Conservation (phyloP, 2,113 vertebrate species). For the Erinaceus europaeus region DNA sequence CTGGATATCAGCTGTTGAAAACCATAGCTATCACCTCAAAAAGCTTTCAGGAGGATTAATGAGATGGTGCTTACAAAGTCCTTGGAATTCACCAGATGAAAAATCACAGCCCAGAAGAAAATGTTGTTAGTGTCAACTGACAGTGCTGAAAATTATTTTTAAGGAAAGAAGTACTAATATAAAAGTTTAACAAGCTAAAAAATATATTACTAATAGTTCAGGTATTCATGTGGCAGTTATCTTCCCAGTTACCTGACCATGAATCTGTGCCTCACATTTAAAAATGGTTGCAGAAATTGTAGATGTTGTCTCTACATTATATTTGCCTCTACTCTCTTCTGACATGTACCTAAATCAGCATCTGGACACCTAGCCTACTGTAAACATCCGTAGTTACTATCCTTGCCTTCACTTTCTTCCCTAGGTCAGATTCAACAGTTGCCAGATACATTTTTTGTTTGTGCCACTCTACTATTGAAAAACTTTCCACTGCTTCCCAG, state of each 20-base stretch:
- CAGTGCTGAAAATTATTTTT: not conserved
- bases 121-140: not conserved
- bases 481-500: not conserved
- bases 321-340: not conserved
- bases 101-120: not conserved
- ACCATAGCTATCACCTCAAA: not conserved
- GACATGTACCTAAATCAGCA: not conserved
- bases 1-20: not conserved
- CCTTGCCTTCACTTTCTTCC: not conserved
- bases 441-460: not conserved
- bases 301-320: not conserved
- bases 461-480: not conserved
- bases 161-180: not conserved
- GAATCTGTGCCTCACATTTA: not conserved
- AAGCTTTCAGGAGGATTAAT: not conserved
- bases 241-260: not conserved
- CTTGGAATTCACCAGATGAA: not conserved
- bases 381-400: not conserved
- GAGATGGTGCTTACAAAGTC: not conserved
- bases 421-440: not conserved
- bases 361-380: not conserved
- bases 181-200: not conserved
- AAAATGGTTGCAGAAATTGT: not conserved
- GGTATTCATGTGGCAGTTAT: not conserved
- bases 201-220: not conserved